These are phyloP conservation scores for Idaea biselata DNA, from an alignment of 2,888 invertebrate species.

Conservation along the genomic window DNA sequence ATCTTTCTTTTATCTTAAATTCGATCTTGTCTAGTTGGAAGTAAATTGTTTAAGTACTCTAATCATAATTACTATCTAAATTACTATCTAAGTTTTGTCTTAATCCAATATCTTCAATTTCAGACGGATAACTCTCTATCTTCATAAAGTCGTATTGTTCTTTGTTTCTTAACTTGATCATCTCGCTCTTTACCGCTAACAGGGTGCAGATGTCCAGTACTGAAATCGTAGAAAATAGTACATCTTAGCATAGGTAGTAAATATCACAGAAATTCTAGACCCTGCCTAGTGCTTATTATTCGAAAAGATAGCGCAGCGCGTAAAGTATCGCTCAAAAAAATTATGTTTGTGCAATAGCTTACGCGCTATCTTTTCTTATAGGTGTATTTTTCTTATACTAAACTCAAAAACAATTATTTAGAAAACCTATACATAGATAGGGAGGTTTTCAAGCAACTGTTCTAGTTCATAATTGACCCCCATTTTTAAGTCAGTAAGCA, in stretches of 20 bases:
- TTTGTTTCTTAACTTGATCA: slow-evolving; percentile 25
- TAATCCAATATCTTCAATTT: slow-evolving; percentile 7
- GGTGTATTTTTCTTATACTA: too few relatives aligned
- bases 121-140: slow-evolving; percentile 7
- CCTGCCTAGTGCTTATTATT: too few relatives aligned
- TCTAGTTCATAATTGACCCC: too few relatives aligned
- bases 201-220: slow-evolving; percentile 19
- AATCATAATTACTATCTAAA: background rate
- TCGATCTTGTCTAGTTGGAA: background rate
- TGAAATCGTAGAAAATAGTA: slow-evolving; percentile 11
- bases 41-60: background rate
- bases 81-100: background rate
- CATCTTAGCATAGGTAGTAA: background rate
- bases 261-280: too few relatives aligned
- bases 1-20: background rate
- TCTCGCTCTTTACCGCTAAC: slow-evolving; percentile 23
- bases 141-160: slow-evolving; percentile 20
- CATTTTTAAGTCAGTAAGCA: too few relatives aligned
- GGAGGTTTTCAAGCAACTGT: too few relatives aligned
- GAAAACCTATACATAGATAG: too few relatives aligned
- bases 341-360: too few relatives aligned
- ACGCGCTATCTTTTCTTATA: too few relatives aligned
- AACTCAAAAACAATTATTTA: too few relatives aligned
- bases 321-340: too few relatives aligned
- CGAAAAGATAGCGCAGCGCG: too few relatives aligned